phyloP scores from a whole-genome alignment of 2,113 vertebrate genomes.

The Bubo bubo region DNA sequence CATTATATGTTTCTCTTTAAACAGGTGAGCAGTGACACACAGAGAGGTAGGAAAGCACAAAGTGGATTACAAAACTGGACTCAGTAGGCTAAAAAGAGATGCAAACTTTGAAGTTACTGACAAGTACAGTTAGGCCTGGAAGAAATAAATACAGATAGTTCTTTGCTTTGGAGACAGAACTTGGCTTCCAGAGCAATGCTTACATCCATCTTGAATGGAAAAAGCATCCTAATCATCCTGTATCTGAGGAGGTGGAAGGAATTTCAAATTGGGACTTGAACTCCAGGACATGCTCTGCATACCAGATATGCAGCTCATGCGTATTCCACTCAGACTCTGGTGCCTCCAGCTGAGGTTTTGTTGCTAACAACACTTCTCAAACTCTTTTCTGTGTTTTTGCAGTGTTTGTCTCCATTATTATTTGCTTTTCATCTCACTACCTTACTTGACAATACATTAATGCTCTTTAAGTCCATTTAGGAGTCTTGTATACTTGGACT shows the following conservation, averaged over 20 bases:
- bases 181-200: neutral
- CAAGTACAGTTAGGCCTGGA: neutral
- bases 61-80: neutral
- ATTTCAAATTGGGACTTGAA: slow-evolving; percentile 1
- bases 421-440: neutral
- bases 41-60: neutral
- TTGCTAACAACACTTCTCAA: neutral
- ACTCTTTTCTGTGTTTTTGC: neutral
- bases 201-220: neutral
- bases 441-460: neutral
- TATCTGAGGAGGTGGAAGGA: neutral
- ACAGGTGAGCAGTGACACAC: neutral
- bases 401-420: neutral
- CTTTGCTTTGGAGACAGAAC: neutral
- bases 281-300: neutral
- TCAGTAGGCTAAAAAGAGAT: neutral
- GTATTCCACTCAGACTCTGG: neutral
- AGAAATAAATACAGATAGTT: neutral
- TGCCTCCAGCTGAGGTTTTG: neutral
- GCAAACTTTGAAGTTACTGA: neutral
- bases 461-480: neutral
- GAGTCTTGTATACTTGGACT: neutral
- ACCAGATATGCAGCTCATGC: neutral
- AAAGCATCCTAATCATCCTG: neutral
- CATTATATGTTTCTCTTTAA: neutral